Evolutionary conservation across 2,888 invertebrate species (phyloP), one percentile per base, ranked within the genome.

Genomic region (Drosophila pseudotakahashii): DNA sequence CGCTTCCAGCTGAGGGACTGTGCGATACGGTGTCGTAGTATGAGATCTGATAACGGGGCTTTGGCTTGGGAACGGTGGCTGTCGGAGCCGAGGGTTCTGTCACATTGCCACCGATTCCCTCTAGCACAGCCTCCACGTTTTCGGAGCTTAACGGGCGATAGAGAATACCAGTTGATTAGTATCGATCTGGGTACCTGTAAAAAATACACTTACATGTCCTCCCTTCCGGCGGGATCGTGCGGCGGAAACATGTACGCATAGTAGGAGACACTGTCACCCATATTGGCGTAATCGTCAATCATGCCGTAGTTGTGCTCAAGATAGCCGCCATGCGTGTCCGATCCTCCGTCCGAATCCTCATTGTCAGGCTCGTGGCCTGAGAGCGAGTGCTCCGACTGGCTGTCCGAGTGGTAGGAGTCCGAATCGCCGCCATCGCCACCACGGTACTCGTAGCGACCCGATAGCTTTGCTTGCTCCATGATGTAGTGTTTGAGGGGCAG

Each of bases 401-500:
- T 96, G 78, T 96, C 96, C 54, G 96, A 96, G 85, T 96, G 95
- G 77, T 96, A 94, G 55, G 96, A 96, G 84, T 95, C 96, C 3
- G 96, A 95, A 89, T 95, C 95, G 37, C 94, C 94, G 53, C 94
- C 94, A 89, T 94, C 94, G 37, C 94, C 72, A 5, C 80, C 73
- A 3, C 80, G 95, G 86, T 95, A 95, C 39, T 95, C 94, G 77
- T 95, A 94, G 88, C 95, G 95, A 82, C 95, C 96, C 93, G 92
- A 74, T 5, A 84, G 71, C 77, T 96, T 96, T 0, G 96, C 96
- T 92, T 97, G 97, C 89, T 97, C 97, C 86, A 97, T 94, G 79
- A 97, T 96, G 89, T 97, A 97, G 92, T 97, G 96, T 91, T 97
- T 97, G 73, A 97, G 92, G 10, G 97, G 97, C 87, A 97, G 91